These are phyloP conservation scores for Brachystomella parvula DNA, from an alignment of 1,140 invertebrate genomes.

Conservation along the genomic window DNA sequence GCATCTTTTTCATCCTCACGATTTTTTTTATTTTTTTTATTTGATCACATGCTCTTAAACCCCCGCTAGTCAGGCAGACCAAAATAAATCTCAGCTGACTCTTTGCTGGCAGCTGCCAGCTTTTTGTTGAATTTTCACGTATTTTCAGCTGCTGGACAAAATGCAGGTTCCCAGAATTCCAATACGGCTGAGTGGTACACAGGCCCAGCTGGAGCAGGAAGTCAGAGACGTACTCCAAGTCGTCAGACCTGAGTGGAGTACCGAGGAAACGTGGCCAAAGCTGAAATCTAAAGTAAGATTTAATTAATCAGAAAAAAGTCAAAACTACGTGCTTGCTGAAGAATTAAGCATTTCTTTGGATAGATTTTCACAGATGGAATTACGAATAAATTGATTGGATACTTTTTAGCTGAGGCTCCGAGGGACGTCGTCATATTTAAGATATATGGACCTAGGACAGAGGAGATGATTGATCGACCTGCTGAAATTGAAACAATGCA, in stretches of 20 bases:
- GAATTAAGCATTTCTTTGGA: constrained; percentile 6
- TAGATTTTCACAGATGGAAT: constrained; percentile 91
- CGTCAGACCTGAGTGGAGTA: constrained; percentile 21
- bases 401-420: constrained; percentile 53
- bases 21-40: too few relatives aligned
- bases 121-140: too few relatives aligned
- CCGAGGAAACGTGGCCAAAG: constrained; percentile 9
- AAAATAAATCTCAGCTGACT: too few relatives aligned
- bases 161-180: constrained; percentile 10
- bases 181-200: not conserved
- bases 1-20: too few relatives aligned
- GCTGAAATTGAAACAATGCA: constrained; percentile 64
- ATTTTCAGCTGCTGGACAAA: too few relatives aligned
- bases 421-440: constrained; percentile 72
- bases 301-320: not conserved
- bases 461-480: constrained; percentile 81
- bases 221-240: constrained; percentile 12
- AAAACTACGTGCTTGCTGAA: not conserved
- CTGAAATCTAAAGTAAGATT: constrained; percentile 8
- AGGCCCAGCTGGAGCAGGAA: not conserved
- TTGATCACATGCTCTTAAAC: too few relatives aligned
- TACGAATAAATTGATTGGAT: constrained; percentile 84
- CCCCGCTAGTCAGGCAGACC: too few relatives aligned
- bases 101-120: too few relatives aligned
- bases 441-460: constrained; percentile 89